A percentile compares a stretch with the other conserved stretches of the same genome.
phyloP scores from a whole-genome alignment of 2,797 vertebrate genomes.

The Neomorphus geoffroyi region DNA sequence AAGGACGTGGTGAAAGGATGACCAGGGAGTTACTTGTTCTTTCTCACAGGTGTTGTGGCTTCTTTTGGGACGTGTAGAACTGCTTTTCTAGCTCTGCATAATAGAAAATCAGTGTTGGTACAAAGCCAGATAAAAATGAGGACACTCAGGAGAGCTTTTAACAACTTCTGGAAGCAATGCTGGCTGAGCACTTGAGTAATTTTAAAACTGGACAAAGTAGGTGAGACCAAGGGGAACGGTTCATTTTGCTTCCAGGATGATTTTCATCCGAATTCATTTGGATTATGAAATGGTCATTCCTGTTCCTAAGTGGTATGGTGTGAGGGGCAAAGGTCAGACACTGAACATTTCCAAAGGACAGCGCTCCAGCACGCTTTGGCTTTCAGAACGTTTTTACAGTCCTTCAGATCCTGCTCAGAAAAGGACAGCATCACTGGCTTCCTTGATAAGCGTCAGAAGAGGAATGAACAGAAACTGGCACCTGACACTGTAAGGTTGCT shows the following conservation, averaged over 20 bases:
- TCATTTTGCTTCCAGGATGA: background rate
- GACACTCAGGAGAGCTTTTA: background rate
- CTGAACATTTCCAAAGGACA: background rate
- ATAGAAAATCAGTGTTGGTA: background rate
- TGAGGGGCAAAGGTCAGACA: background rate
- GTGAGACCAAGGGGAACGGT: background rate
- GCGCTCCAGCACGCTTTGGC: background rate
- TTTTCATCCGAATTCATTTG: background rate
- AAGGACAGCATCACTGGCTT: background rate
- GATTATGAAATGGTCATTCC: background rate
- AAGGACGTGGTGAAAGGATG: background rate
- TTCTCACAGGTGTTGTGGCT: background rate
- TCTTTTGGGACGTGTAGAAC: background rate
- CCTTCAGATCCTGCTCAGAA: background rate
- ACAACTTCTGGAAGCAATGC: background rate
- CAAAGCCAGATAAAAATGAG: background rate
- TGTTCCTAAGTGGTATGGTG: background rate
- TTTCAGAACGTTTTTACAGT: background rate
- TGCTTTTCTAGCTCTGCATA: background rate
- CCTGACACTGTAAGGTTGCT: background rate
- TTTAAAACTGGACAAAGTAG: background rate
- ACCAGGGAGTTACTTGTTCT: background rate
- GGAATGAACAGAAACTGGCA: background rate
- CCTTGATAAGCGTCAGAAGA: background rate
- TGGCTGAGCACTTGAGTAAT: background rate